A percentile compares a stretch with the other conserved stretches of the same genome.
Evolutionary conservation across 1,140 invertebrate genomes (phyloP).

Genomic region (Trichomalopsis sarcophagae): DNA sequence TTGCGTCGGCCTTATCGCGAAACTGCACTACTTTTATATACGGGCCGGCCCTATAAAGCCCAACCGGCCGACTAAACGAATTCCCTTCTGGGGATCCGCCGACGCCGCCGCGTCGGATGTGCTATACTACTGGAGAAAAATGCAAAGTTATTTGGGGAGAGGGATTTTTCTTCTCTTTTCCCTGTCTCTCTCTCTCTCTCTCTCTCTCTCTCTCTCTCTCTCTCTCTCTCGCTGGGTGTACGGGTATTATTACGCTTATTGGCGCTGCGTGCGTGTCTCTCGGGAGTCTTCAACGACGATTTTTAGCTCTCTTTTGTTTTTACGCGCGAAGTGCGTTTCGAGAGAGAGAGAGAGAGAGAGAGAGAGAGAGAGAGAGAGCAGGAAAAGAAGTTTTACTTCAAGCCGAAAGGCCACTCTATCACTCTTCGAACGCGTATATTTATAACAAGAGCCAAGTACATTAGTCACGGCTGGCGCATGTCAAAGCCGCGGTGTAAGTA

Average conservation of each 20-base stretch:
- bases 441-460: conserved; percentile 56
- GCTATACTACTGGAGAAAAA: conserved; percentile 15
- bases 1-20: conserved; percentile 73
- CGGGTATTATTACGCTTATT: neutral
- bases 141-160: conserved; percentile 11
- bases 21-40: conserved; percentile 71
- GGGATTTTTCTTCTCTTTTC: neutral
- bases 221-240: neutral
- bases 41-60: conserved; percentile 10
- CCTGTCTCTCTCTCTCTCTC: neutral
- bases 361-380: no score
- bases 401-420: neutral
- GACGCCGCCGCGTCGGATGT: neutral
- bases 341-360: no score
- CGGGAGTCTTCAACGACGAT: neutral
- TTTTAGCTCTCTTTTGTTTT: no score
- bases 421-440: conserved; percentile 25
- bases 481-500: conserved; percentile 11
- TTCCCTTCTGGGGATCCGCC: conserved; percentile 34
- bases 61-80: conserved; percentile 44
- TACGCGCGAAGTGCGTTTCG: no score
- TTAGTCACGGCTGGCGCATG: conserved; percentile 58
- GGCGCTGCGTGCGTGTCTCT: neutral
- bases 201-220: neutral
- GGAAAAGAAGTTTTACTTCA: neutral